These are phyloP conservation scores for Aradus depressus DNA, from an alignment of 2,888 invertebrate genomes.

Conservation along the genomic window DNA sequence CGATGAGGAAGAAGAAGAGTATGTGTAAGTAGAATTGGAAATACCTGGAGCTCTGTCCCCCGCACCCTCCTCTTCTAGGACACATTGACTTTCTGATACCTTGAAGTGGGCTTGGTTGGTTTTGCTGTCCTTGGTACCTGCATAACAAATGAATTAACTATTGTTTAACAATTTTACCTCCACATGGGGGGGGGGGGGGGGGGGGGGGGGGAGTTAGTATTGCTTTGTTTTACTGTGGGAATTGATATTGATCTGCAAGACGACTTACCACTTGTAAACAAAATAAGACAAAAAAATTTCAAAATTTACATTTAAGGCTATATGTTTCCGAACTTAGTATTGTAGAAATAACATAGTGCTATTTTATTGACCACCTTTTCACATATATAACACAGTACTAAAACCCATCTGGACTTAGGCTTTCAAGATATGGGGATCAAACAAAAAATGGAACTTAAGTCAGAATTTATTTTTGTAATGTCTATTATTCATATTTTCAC, in stretches of 20 bases:
- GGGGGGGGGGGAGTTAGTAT: too few relatives aligned
- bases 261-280: not conserved
- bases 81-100: too few relatives aligned
- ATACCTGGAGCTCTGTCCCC: constrained; percentile 5
- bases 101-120: too few relatives aligned
- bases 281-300: not conserved
- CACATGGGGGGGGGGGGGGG: too few relatives aligned
- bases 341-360: too few relatives aligned
- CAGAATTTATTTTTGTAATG: not conserved
- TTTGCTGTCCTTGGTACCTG: too few relatives aligned
- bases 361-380: too few relatives aligned
- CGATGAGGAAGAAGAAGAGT: constrained; percentile 35
- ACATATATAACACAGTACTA: too few relatives aligned
- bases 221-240: not conserved
- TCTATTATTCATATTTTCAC: constrained; percentile 1
- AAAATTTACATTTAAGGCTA: not conserved
- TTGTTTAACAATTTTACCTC: too few relatives aligned
- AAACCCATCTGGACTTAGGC: too few relatives aligned
- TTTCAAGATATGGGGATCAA: constrained; percentile 13
- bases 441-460: not conserved
- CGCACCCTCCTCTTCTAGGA: too few relatives aligned
- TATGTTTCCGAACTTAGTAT: constrained; percentile 2
- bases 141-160: too few relatives aligned
- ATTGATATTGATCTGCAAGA: not conserved
- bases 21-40: constrained; percentile 31